Evolutionary conservation across 2,888 invertebrate species (phyloP).

Genomic region (Trachelus stipa): DNA sequence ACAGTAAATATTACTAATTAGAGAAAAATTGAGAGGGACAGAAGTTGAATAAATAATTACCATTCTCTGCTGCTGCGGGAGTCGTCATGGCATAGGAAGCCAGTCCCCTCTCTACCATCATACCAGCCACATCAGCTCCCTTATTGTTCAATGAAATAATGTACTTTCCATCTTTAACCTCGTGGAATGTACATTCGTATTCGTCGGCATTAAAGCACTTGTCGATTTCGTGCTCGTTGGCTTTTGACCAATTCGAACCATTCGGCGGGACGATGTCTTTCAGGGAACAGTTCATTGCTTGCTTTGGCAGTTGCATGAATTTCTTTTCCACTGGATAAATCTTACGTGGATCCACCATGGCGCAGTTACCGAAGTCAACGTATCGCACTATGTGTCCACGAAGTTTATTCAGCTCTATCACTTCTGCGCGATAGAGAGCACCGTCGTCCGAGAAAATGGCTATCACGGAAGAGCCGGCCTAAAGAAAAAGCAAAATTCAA

Average conservation of each 20-base stretch:
- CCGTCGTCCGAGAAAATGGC: conserved; percentile 79
- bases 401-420: conserved; percentile 70
- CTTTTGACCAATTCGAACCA: conserved; percentile 72
- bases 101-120: conserved; percentile 68
- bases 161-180: conserved; percentile 67
- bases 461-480: conserved; percentile 75
- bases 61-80: neutral
- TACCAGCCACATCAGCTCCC: conserved; percentile 68
- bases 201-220: conserved; percentile 74
- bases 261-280: conserved; percentile 71
- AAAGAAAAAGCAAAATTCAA: conserved; percentile 47
- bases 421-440: conserved; percentile 77
- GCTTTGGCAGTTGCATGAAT: conserved; percentile 75
- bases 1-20: conserved; percentile 10
- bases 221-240: conserved; percentile 67
- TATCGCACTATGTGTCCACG: conserved; percentile 77
- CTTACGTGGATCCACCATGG: conserved; percentile 73
- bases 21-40: conserved; percentile 5
- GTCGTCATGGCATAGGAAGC: conserved; percentile 53
- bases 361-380: conserved; percentile 82
- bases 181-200: conserved; percentile 72
- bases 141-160: conserved; percentile 69
- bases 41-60: conserved; percentile 2
- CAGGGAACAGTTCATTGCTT: conserved; percentile 78
- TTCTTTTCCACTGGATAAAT: conserved; percentile 78